Evolutionary conservation across 2,888 invertebrate genomes (phyloP).

Genomic region (Rhagophthalmus giganteus): DNA sequence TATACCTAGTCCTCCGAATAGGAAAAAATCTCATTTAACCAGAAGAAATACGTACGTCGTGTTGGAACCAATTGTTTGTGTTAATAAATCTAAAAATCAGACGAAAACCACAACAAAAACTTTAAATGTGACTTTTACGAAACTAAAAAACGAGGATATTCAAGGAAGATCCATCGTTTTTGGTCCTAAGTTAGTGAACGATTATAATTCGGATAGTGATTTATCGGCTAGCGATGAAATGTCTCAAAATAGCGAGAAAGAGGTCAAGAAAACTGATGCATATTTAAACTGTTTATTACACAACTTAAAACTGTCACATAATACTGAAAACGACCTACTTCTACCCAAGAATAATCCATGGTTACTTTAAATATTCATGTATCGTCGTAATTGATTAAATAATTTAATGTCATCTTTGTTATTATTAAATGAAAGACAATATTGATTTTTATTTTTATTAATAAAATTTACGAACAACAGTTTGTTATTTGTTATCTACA

Average conservation of each 20-base stretch:
- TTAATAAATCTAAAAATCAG: neutral
- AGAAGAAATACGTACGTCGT: constrained; percentile 24
- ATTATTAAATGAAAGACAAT: no score
- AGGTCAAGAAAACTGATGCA: constrained; percentile 1
- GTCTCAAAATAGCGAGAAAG: constrained; percentile 4
- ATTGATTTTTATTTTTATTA: no score
- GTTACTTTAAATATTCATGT: constrained; percentile 20
- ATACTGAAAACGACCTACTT: constrained; percentile 25
- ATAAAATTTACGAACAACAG: no score
- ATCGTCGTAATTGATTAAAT: no score
- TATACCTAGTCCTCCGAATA: neutral
- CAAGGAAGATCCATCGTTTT: constrained; percentile 8
- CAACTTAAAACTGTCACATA: constrained; percentile 27
- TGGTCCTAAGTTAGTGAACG: constrained; percentile 9
- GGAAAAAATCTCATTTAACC: constrained; percentile 9
- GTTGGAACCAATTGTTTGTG: constrained; percentile 19
- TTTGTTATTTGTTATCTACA: no score
- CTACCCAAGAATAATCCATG: constrained; percentile 24
- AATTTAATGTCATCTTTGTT: no score
- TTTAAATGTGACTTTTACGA: constrained; percentile 10
- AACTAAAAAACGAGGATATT: constrained; percentile 1
- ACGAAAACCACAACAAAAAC: neutral
- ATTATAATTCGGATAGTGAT: constrained; percentile 12
- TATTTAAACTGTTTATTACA: constrained; percentile 17
- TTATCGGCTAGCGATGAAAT: constrained; percentile 10